Evolutionary conservation across 2,888 invertebrate species (phyloP).

Genomic region (Ochlodes sylvanus): DNA sequence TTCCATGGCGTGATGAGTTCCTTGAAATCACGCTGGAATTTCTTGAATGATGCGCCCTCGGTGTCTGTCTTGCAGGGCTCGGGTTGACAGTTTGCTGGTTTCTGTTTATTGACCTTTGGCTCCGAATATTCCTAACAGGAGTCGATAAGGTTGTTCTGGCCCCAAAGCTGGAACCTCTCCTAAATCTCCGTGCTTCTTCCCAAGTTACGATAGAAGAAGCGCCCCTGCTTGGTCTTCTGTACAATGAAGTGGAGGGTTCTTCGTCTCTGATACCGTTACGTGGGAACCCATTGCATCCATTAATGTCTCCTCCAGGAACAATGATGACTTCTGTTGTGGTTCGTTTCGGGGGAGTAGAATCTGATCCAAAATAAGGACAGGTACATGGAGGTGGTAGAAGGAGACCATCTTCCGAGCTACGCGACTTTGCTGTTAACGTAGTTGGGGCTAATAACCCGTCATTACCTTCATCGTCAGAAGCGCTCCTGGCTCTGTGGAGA

Average conservation of each 20-base stretch:
- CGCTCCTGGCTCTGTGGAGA: conserved; percentile 71
- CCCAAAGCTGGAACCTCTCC: conserved; percentile 90
- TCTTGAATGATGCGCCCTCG: conserved; percentile 90
- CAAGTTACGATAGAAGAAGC: conserved; percentile 92
- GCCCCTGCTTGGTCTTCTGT: conserved; percentile 83
- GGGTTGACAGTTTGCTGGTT: conserved; percentile 61
- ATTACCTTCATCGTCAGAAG: conserved; percentile 74
- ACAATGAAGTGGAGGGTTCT: conserved; percentile 77
- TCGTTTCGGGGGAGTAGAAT: conserved; percentile 81
- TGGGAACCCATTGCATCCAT: conserved; percentile 71
- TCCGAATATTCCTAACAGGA: conserved; percentile 72
- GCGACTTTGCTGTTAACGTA: conserved; percentile 70
- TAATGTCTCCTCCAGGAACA: conserved; percentile 82
- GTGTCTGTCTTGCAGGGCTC: conserved; percentile 78
- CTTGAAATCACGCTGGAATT: conserved; percentile 93
- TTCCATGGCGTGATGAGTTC: conserved; percentile 92
- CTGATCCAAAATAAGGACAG: conserved; percentile 92
- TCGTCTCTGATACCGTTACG: conserved; percentile 67
- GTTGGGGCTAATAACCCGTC: conserved; percentile 72
- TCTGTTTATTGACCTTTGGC: conserved; percentile 64
- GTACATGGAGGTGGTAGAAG: conserved; percentile 91
- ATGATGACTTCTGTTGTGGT: conserved; percentile 82
- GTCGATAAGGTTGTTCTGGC: conserved; percentile 86
- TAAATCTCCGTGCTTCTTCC: conserved; percentile 87
- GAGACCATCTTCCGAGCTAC: conserved; percentile 79